Evolutionary conservation across 1,140 invertebrate genomes (phyloP).

Genomic region (Monochamus saltuarius): DNA sequence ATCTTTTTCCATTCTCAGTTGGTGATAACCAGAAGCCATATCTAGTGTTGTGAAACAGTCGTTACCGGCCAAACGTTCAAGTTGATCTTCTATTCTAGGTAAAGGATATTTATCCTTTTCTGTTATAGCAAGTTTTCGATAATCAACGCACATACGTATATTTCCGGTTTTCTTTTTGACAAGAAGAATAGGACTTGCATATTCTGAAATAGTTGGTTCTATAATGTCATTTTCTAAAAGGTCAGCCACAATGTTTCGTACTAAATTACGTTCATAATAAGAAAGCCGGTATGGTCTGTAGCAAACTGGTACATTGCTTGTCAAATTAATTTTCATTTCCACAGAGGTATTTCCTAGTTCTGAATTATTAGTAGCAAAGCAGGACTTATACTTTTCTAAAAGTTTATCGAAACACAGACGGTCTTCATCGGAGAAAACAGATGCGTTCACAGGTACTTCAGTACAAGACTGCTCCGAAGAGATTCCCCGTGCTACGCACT

Average conservation of each 20-base stretch:
- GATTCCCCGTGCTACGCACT: too few relatives aligned
- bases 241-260: background rate
- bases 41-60: constrained; percentile 40
- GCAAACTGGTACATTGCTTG: too few relatives aligned
- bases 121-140: constrained; percentile 27
- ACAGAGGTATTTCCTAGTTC: too few relatives aligned
- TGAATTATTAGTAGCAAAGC: too few relatives aligned
- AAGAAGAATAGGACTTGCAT: constrained; percentile 51
- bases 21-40: constrained; percentile 36
- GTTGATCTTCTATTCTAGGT: constrained; percentile 35
- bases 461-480: too few relatives aligned
- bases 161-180: constrained; percentile 40
- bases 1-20: constrained; percentile 41
- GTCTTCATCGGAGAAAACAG: too few relatives aligned
- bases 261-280: too few relatives aligned
- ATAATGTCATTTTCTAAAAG: background rate
- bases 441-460: too few relatives aligned
- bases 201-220: constrained; percentile 39
- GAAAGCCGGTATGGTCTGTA: too few relatives aligned
- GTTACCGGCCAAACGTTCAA: constrained; percentile 25
- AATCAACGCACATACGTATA: constrained; percentile 40
- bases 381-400: too few relatives aligned
- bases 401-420: too few relatives aligned
- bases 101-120: constrained; percentile 41
- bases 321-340: too few relatives aligned